Evolutionary conservation across 1,140 invertebrate genomes (phyloP).

Genomic region (Lysiphlebus fabarum): DNA sequence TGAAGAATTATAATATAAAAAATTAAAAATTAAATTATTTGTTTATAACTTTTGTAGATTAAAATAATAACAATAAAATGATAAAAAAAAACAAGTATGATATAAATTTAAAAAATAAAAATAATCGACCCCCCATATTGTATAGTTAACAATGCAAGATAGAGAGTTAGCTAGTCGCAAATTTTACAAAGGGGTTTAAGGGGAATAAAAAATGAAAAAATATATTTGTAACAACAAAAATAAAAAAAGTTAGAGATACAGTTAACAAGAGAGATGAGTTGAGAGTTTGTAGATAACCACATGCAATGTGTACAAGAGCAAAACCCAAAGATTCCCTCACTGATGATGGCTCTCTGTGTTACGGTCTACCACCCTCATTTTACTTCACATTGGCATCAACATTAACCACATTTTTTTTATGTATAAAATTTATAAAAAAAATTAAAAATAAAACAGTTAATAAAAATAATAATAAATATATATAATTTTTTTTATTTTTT

Average conservation of each 20-base stretch:
- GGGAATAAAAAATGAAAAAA: conserved; percentile 7
- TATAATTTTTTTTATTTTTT: too few species aligned
- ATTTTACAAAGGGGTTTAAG: conserved; percentile 15
- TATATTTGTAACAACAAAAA: not conserved
- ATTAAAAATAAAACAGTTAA: too few species aligned
- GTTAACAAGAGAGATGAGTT: conserved; percentile 14
- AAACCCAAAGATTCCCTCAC: conserved; percentile 7
- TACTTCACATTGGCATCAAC: conserved; percentile 15
- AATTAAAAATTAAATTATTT: too few species aligned
- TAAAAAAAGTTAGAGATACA: too few species aligned
- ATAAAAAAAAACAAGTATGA: conserved; percentile 14
- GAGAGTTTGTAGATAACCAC: conserved; percentile 22
- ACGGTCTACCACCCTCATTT: conserved; percentile 22
- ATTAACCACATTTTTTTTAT: conserved; percentile 4
- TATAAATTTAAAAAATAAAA: not conserved
- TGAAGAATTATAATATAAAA: too few species aligned
- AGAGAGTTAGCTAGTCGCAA: conserved; percentile 32
- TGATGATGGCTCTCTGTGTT: conserved; percentile 10
- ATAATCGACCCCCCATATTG: conserved; percentile 7
- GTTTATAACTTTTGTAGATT: too few species aligned
- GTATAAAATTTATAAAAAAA: not conserved
- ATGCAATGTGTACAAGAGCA: too few species aligned
- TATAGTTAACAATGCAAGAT: conserved; percentile 22
- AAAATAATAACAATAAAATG: conserved; percentile 18
- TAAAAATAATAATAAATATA: too few species aligned